Evolutionary conservation across 2,113 vertebrate species (phyloP).

Genomic region (Cololabis saira): DNA sequence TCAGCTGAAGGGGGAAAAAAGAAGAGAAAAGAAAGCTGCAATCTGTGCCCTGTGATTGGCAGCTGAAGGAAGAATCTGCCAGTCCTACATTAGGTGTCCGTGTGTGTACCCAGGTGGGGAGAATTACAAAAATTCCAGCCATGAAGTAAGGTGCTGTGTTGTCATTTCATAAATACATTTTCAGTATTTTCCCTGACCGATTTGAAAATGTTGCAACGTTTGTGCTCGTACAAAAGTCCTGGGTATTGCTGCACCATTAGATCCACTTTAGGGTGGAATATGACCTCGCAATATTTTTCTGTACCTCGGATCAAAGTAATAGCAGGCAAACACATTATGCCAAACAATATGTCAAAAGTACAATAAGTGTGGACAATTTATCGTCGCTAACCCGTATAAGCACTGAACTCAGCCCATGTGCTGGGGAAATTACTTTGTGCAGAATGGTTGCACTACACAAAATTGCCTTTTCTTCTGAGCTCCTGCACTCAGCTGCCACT

Average conservation of each 20-base stretch:
- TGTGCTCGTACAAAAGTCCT: constrained; percentile 9
- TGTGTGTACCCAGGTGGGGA: neutral
- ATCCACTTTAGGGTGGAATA: constrained; percentile 15
- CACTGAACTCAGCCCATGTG: constrained; percentile 16
- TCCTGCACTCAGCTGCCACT: constrained; percentile 15
- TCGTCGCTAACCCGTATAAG: constrained; percentile 21
- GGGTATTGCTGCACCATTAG: constrained; percentile 13
- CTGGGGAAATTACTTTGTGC: constrained; percentile 24
- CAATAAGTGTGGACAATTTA: constrained; percentile 41
- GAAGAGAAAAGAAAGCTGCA: constrained; percentile 1
- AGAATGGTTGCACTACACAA: constrained; percentile 36
- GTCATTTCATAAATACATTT: constrained; percentile 4
- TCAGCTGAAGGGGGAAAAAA: neutral
- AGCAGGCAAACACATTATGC: constrained; percentile 28
- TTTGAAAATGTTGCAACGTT: neutral
- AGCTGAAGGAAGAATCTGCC: neutral
- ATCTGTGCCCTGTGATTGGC: constrained; percentile 14
- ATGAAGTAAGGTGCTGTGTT: neutral
- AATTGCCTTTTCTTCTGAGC: constrained; percentile 32
- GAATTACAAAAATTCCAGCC: neutral
- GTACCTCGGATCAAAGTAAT: constrained; percentile 10
- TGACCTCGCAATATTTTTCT: constrained; percentile 14
- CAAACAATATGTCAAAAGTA: constrained; percentile 43
- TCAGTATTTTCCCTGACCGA: constrained; percentile 1
- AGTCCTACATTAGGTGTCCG: neutral